Base-by-base conservation (phyloP, 1,140 invertebrate genomes). In the Sweltsa coloradensis region DNA sequence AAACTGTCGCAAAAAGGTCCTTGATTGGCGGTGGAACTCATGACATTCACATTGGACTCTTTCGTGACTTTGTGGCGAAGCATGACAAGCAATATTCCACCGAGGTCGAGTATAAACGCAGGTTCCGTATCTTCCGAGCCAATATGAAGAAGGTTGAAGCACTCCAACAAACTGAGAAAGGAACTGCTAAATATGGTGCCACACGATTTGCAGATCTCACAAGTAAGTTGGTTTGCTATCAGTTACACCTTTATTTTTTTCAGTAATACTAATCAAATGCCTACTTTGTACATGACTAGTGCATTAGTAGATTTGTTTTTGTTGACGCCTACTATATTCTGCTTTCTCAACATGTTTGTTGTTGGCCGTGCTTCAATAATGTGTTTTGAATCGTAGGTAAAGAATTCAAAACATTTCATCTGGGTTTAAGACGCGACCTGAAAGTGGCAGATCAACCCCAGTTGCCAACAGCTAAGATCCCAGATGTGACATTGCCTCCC, bases 121-220 rank as follows among this genome's bases (percentile, higher is more conserved):
- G 91, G 22, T 81, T 84, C 49, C 59, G 73, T 19, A 82, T 95
- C 39, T 99, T 96, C 63, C 72, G 75, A 51, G 65, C 79, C 1
- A 99, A 97, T 64, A 69, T 97, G 60, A 73, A 76, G 47, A 83
- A 74, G 39, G 87, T 92, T 27, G 68, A 83, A 47, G 64, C 79
- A 41, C 62, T 95, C 2, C 90, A 93, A 58, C 66, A 75, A 25
- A 75, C 76, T 34, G 95, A 98, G 60, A 70, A 75, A 60, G 90
- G 89, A 31, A 88, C 86, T n/a, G 95, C 84, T 19, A 70, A 60
- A 21, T 99, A 98, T 65, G 94, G 91, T 3, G 71, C 85, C 0
- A 96, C 90, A 0, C 68, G 77, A 56, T 97, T 96, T 62, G 76
- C 91, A 7, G 95, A 98, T 69, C 64, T 97, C 46, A 85, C 88